Evolutionary conservation across 2,113 vertebrate species (phyloP).

Genomic region (Pongo abelii): DNA sequence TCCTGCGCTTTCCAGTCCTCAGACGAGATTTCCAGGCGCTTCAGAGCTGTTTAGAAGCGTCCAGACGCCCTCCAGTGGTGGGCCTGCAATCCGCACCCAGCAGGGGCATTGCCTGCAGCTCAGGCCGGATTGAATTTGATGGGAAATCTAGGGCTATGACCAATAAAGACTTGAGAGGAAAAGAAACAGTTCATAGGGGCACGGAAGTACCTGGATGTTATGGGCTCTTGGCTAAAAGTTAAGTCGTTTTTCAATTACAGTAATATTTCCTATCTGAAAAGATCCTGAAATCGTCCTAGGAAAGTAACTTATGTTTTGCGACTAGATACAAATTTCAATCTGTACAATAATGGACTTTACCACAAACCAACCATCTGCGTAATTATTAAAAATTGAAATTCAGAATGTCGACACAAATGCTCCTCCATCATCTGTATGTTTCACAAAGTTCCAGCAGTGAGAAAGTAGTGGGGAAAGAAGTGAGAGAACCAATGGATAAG

Average conservation of each 20-base stretch:
- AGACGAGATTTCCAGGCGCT: slow-evolving; percentile 1
- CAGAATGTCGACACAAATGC: background rate
- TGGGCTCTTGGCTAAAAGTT: background rate
- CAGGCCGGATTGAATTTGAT: background rate
- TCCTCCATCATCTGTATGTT: background rate
- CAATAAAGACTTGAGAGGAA: background rate
- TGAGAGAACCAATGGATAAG: background rate
- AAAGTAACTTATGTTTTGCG: background rate
- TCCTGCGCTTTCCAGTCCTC: background rate
- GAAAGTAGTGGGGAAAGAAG: background rate
- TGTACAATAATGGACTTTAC: background rate
- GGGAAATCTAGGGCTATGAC: background rate
- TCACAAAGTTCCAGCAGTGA: slow-evolving; percentile 11
- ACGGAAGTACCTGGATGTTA: background rate
- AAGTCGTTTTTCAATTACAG: background rate
- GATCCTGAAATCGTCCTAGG: background rate
- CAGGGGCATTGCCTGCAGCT: background rate
- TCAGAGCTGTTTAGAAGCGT: slow-evolving; percentile 82
- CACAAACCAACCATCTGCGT: background rate
- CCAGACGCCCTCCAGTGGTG: slow-evolving; percentile 90
- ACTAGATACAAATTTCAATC: background rate
- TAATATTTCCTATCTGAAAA: background rate
- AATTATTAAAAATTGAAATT: background rate
- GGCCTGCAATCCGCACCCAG: slow-evolving; percentile 49
- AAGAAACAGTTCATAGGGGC: background rate